Base-by-base conservation (phyloP, 2,888 invertebrate species). In the Lepetodrilus schrolli region DNA sequence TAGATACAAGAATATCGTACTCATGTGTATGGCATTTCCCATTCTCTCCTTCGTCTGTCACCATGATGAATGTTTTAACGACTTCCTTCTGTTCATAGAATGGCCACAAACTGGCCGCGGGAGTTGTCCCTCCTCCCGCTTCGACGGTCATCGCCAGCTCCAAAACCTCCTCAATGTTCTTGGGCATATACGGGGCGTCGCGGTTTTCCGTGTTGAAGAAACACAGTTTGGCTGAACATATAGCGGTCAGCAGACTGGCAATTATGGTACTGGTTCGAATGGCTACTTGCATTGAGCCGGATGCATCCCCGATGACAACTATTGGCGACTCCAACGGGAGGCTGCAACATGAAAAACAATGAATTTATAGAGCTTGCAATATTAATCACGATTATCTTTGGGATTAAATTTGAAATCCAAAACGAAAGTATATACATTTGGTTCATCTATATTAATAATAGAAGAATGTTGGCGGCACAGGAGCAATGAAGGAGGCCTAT, bases 11-110 rank as follows among this genome's bases (percentile, higher is more conserved):
- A 7, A 51, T 30, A 58, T n/a, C 48, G 66, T 73, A 82, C 79
- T 74, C 78, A 73, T 76, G 76, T 23, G 51, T 68, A 13, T 85
- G 20, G 43, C 17, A 76, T 5, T 47, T 66, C 1, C 79, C 78
- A 77, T 90, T 90, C 76, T 90, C 90, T 77, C 90, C 90, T 72
- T 90, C 90, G 77, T 90, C 90, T 10, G 90, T 90, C n/a, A 89
- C 89, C 58, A 90, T 83, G 65, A 90, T 88, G 78, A 90, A 87
- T 21, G 90, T 90, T 73, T 89, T 90, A 2, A 90, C 84, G 0
- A 87, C 79, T 75, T 89, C 86, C 70, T 89, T 90, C 26, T 81
- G 80, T 49, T 84, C 78, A 69, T 89, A 90, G 77, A 85, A 90
- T 7, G 90, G 90, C 73, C 82, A 86, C 36, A 90, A 82, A 72